Conservation (phyloP, 2,797 vertebrate species). For the Onychomys leucogaster region DNA sequence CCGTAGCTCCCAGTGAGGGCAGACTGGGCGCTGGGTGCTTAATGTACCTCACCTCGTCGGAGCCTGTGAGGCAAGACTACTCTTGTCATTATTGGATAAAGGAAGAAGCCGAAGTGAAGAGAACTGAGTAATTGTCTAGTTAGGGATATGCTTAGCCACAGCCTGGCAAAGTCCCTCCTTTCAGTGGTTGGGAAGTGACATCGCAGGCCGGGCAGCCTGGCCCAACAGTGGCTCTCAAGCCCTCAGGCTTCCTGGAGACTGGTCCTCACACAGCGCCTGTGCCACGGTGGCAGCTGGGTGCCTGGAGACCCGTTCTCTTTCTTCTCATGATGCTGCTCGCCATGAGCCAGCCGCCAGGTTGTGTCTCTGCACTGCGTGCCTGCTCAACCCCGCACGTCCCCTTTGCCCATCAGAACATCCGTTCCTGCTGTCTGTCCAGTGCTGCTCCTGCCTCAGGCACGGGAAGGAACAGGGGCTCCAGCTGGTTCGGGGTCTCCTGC, state of each 20-base stretch:
- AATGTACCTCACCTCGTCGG: not conserved
- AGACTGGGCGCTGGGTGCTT: not conserved
- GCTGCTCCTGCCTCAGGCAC: not conserved
- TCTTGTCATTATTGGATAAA: not conserved
- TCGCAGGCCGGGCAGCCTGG: too few relatives aligned
- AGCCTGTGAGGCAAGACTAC: not conserved
- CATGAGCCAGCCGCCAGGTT: rapidly evolving
- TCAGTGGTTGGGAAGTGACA: rapidly evolving
- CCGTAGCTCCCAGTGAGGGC: not conserved
- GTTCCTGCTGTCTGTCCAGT: rapidly evolving
- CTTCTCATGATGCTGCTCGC: rapidly evolving
- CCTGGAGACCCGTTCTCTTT: not conserved
- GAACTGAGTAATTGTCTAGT: not conserved
- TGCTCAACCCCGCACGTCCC: not conserved
- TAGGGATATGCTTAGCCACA: not conserved
- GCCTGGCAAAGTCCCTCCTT: not conserved
- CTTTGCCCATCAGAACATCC: not conserved
- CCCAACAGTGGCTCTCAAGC: not conserved
- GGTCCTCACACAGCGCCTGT: not conserved
- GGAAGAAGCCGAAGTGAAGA: not conserved
- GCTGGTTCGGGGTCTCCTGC: not conserved
- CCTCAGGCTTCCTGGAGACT: not conserved
- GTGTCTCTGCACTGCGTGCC: rapidly evolving
- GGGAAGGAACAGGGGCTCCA: not conserved
- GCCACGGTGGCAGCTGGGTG: not conserved